Percentiles rank a stretch among this genome's conserved stretches.
Evolutionary conservation across 1,140 invertebrate species (phyloP).

Genomic region (Phymastichus coffea): DNA sequence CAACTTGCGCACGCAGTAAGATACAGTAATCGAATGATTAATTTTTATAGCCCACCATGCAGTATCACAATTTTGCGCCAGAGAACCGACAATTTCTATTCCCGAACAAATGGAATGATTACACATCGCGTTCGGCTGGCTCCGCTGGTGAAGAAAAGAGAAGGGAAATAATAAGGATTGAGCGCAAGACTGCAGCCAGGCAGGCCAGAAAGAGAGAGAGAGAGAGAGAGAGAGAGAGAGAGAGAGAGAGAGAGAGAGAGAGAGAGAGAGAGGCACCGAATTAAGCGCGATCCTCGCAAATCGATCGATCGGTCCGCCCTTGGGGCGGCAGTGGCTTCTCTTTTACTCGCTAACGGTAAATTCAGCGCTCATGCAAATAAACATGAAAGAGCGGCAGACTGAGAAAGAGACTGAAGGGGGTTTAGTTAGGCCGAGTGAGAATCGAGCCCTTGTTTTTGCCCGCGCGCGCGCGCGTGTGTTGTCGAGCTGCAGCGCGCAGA

Average conservation of each 20-base stretch:
- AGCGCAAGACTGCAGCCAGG: too few species aligned
- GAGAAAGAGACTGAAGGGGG: too few species aligned
- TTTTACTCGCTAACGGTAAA: background rate
- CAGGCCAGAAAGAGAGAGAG: too few species aligned
- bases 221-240: too few species aligned
- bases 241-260: too few species aligned
- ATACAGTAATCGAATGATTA: constrained; percentile 4
- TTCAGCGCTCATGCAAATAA: background rate
- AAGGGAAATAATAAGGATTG: too few species aligned
- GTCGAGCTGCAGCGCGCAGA: background rate
- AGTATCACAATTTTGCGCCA: constrained; percentile 17
- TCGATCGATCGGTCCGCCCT: background rate
- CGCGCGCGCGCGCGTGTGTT: too few species aligned
- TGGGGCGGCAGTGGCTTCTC: background rate
- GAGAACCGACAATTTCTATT: constrained; percentile 11
- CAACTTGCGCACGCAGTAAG: too few species aligned
- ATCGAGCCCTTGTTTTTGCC: too few species aligned
- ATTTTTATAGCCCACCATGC: constrained; percentile 16
- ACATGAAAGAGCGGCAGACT: too few species aligned
- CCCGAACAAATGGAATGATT: constrained; percentile 19
- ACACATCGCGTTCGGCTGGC: background rate
- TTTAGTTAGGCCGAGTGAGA: too few species aligned
- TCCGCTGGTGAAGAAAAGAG: background rate
- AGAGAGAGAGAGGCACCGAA: too few species aligned
- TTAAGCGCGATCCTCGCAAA: constrained; percentile 1